Conservation (phyloP, 1,140 invertebrate species). For the Ceratina japonica region DNA sequence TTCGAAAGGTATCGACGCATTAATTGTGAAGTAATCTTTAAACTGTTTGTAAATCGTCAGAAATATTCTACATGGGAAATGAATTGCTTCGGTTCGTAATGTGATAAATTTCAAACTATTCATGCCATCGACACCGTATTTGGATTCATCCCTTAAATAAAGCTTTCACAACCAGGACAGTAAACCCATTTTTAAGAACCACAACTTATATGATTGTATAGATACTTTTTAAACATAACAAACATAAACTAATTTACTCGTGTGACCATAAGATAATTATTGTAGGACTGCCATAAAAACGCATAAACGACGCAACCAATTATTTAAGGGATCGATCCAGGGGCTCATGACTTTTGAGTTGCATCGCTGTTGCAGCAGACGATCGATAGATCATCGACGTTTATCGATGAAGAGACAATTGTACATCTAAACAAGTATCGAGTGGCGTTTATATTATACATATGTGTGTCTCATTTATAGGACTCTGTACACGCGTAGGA, state of each 20-base stretch:
- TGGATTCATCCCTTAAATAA: slow-evolving; percentile 35
- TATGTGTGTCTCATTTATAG: slow-evolving; percentile 39
- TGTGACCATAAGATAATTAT: not conserved
- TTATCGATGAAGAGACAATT: not conserved
- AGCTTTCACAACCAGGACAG: not conserved
- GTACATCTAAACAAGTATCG: slow-evolving; percentile 5
- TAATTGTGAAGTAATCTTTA: not conserved
- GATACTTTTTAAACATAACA: too few relatives aligned
- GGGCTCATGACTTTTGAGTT: not conserved
- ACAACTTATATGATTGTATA: too few relatives aligned
- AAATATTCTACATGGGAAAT: not conserved
- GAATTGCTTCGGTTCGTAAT: slow-evolving; percentile 1
- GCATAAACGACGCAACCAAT: not conserved
- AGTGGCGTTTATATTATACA: slow-evolving; percentile 28
- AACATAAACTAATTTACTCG: not conserved
- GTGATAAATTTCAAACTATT: not conserved
- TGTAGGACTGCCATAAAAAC: slow-evolving; percentile 12
- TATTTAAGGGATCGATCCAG: slow-evolving; percentile 31
- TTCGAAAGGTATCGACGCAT: not conserved
- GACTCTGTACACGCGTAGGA: slow-evolving; percentile 27
- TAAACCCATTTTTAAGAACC: not conserved
- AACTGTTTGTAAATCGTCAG: not conserved
- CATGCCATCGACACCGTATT: not conserved
- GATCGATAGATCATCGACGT: too few relatives aligned
- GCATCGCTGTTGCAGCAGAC: too few relatives aligned